Evolutionary conservation across 2,888 invertebrate genomes (phyloP), one percentile per base, ranked within the genome.

Genomic region (Drosophila peninsularis): DNA sequence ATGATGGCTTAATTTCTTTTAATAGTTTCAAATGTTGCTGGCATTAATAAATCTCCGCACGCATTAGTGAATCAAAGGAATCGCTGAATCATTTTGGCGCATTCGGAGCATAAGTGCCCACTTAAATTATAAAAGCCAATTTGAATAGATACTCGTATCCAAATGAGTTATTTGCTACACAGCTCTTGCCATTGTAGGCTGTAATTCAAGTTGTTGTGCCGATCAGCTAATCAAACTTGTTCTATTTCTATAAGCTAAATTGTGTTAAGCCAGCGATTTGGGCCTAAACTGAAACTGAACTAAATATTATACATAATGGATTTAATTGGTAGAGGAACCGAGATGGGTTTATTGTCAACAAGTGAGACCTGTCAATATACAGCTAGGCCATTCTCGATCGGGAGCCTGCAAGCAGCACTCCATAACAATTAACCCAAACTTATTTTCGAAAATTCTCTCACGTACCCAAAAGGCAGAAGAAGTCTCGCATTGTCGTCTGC

Each of bases 1-100:
- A 84, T 87, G 68, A 52, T 65, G 62, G 47, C 50, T 87, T 84
- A 69, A 87, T 81, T 78, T 71, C 78, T 62, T 72, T 72, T 78
- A 81, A 87, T 78, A 14, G 62, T 47, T 53, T 62, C 39, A 58
- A 49, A 75, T 39, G 56, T 60, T 62, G 62, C 36, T 5, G 32
- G 21, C 62, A 56, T 71, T 62, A 50, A 71, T 71, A 64, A 61
- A 71, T 42, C 54, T 58, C 17, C 21, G 55, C 47, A 47, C 52
- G 60, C 73, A 54, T 21, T 14, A 37, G 10, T 54, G 14, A 13
- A 50, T 50, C 32, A 37, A 42, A 17, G 55, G 65, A 53, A 62
- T 71, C 32, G 74, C 74, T 77, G 74, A 71, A 66, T 74, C 74
- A 74, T 70, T 68, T 76, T 76, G 47, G 62, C 77, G 57, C 45